These are phyloP conservation scores for Ariopsis seemanni DNA, from an alignment of 2,113 vertebrate species.

Conservation along the genomic window DNA sequence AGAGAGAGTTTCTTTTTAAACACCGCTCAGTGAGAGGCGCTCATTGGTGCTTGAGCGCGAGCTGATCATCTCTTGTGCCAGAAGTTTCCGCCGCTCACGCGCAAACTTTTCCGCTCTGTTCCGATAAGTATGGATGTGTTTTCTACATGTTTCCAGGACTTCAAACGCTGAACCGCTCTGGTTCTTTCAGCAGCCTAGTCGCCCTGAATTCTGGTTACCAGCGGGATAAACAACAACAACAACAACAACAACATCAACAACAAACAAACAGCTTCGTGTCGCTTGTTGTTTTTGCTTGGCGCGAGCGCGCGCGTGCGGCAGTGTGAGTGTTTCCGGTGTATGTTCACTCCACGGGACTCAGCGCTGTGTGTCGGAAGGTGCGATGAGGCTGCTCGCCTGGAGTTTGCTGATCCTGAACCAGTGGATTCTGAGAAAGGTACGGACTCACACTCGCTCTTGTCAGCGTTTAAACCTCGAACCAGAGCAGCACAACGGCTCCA, in stretches of 20 bases:
- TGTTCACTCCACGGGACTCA: slow-evolving; percentile 70
- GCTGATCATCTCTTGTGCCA: slow-evolving; percentile 50
- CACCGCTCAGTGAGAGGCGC: slow-evolving; percentile 49
- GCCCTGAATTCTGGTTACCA: not conserved
- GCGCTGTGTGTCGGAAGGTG: slow-evolving; percentile 66
- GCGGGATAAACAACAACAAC: too few species aligned
- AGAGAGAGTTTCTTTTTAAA: slow-evolving; percentile 60
- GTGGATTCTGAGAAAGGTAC: slow-evolving; percentile 76
- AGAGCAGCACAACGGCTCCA: not conserved
- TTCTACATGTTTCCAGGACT: slow-evolving; percentile 60
- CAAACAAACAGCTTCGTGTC: too few species aligned
- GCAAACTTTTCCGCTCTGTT: slow-evolving; percentile 65
- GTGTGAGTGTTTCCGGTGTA: slow-evolving; percentile 60
- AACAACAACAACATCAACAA: too few species aligned
- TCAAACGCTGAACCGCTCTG: slow-evolving; percentile 57
- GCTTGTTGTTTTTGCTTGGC: not conserved
- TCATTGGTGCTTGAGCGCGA: slow-evolving; percentile 59
- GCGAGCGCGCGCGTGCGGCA: not conserved
- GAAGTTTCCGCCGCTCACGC: slow-evolving; percentile 56
- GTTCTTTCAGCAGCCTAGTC: not conserved
- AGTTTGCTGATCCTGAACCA: slow-evolving; percentile 72
- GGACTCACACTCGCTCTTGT: slow-evolving; percentile 4
- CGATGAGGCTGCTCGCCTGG: slow-evolving; percentile 79
- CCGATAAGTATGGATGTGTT: slow-evolving; percentile 67
- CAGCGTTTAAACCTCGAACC: not conserved